Evolutionary conservation across 2,888 invertebrate species (phyloP).

Genomic region (Aplocera efformata): DNA sequence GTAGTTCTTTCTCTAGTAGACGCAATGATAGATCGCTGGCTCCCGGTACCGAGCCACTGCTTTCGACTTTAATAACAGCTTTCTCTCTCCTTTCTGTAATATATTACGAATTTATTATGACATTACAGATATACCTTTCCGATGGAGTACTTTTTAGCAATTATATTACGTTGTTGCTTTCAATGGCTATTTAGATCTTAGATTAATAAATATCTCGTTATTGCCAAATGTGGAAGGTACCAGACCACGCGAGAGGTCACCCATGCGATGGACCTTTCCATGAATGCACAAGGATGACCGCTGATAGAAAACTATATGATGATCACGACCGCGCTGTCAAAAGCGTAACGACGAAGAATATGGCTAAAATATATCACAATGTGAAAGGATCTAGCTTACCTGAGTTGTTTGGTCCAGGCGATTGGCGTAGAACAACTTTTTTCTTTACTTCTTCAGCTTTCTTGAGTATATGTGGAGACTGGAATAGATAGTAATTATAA

Average conservation of each 20-base stretch:
- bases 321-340: too few relatives aligned
- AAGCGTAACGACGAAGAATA: too few relatives aligned
- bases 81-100: slow-evolving; percentile 48
- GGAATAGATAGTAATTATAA: slow-evolving; percentile 15
- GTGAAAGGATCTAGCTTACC: slow-evolving; percentile 9
- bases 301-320: too few relatives aligned
- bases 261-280: too few relatives aligned
- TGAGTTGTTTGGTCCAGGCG: slow-evolving; percentile 23
- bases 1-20: slow-evolving; percentile 80
- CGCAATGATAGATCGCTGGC: slow-evolving; percentile 69
- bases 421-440: slow-evolving; percentile 34
- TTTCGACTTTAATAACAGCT: slow-evolving; percentile 37
- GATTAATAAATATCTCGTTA: too few relatives aligned
- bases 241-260: too few relatives aligned
- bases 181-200: too few relatives aligned
- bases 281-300: too few relatives aligned
- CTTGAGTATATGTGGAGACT: slow-evolving; percentile 47
- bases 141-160: too few relatives aligned
- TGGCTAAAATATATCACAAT: not conserved
- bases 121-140: too few relatives aligned
- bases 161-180: too few relatives aligned
- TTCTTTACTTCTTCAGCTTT: slow-evolving; percentile 59
- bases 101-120: slow-evolving; percentile 19
- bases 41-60: slow-evolving; percentile 38
- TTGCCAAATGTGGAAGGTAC: too few relatives aligned